phyloP scores from a whole-genome alignment of 2,797 vertebrate species.

The Phoxinus dragarum region DNA sequence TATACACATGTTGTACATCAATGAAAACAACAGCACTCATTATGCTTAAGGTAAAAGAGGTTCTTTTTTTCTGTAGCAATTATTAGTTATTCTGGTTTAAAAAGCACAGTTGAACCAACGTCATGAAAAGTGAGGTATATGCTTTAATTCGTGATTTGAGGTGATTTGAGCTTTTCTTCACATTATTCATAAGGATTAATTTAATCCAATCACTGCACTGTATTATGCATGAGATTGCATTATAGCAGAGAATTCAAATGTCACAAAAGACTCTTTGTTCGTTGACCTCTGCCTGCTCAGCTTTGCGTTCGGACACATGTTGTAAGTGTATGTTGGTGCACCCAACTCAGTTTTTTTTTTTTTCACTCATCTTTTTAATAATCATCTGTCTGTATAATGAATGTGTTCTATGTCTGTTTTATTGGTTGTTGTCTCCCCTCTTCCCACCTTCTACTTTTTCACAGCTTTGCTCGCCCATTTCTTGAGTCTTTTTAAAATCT shows the following conservation, averaged over 20 bases:
- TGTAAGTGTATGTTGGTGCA: too few species aligned
- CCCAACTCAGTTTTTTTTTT: not conserved
- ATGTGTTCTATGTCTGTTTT: not conserved
- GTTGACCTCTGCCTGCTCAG: not conserved
- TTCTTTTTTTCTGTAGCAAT: not conserved
- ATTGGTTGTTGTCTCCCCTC: not conserved
- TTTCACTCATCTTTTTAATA: not conserved
- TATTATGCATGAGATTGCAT: not conserved
- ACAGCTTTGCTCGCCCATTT: not conserved
- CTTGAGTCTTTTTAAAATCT: not conserved
- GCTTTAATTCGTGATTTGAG: not conserved
- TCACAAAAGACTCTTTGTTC: not conserved
- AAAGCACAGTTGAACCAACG: not conserved
- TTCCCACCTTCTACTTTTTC: not conserved
- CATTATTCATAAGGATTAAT: not conserved
- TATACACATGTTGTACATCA: not conserved
- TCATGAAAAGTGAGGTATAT: not conserved
- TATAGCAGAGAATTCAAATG: not conserved
- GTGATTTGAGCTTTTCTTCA: not conserved
- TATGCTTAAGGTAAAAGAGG: not conserved
- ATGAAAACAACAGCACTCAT: not conserved
- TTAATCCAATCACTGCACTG: not conserved
- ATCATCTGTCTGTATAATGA: not conserved
- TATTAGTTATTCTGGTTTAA: not conserved
- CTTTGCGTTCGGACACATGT: not conserved